Evolutionary conservation across 2,113 vertebrate genomes (phyloP).

Genomic region (Ia io): DNA sequence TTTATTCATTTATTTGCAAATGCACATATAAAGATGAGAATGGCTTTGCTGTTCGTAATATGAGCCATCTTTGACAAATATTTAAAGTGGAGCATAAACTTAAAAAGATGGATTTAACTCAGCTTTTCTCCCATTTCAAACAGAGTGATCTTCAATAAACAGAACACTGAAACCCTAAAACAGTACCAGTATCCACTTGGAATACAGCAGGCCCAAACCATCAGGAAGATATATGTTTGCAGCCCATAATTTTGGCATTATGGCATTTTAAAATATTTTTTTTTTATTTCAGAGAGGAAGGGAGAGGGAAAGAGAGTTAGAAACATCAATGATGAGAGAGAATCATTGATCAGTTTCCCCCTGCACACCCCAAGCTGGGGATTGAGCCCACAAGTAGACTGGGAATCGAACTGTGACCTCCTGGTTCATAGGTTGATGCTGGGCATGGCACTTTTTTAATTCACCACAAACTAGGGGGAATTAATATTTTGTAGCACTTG

Average conservation of each 20-base stretch:
- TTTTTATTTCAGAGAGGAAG: too few relatives aligned
- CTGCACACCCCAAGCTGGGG: too few relatives aligned
- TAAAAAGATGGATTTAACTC: not conserved
- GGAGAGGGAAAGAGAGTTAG: too few relatives aligned
- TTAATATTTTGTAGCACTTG: constrained; percentile 29
- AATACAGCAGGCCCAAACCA: not conserved
- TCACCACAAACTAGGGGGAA: constrained; percentile 1
- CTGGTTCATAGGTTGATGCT: too few relatives aligned
- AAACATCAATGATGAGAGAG: too few relatives aligned
- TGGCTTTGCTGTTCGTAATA: not conserved
- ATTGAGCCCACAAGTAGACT: too few relatives aligned
- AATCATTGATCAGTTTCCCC: too few relatives aligned
- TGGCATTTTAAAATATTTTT: not conserved
- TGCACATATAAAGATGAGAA: not conserved
- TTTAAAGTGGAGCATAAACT: not conserved
- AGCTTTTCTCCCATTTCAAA: not conserved
- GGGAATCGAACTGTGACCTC: too few relatives aligned
- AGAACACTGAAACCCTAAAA: not conserved
- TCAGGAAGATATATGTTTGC: not conserved
- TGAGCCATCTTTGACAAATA: not conserved
- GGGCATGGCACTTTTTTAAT: not conserved
- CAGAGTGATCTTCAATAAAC: not conserved
- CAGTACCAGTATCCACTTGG: accelerated
- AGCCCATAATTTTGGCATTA: not conserved
- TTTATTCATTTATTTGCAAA: constrained; percentile 46